phyloP scores from a whole-genome alignment of 2,888 invertebrate genomes.

The Agonopterix alstromeriana region DNA sequence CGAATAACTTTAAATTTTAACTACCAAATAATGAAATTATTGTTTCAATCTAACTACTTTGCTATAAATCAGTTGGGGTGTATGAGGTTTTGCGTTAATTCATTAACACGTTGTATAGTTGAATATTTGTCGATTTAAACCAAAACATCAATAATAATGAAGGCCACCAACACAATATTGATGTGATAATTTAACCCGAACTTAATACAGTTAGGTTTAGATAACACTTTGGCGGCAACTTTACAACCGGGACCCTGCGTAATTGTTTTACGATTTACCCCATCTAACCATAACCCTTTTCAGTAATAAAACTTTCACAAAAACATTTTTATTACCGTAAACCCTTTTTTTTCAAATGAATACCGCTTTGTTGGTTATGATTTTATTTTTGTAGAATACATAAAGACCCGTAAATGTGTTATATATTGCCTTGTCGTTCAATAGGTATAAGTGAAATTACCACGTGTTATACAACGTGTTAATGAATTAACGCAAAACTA shows the following conservation, averaged over 20 bases:
- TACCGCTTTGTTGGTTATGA: slow-evolving; percentile 19
- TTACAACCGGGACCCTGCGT: slow-evolving; percentile 31
- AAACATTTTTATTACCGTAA: slow-evolving; percentile 44
- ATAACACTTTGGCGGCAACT: slow-evolving; percentile 34
- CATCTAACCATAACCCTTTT: slow-evolving; percentile 46
- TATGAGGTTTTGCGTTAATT: no score
- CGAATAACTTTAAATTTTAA: no score
- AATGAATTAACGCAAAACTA: no score
- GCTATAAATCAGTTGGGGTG: no score
- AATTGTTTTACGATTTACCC: slow-evolving; percentile 55
- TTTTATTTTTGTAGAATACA: slow-evolving; percentile 6
- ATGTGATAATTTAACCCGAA: not conserved
- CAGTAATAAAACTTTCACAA: slow-evolving; percentile 64
- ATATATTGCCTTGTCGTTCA: not conserved
- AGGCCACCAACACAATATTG: not conserved
- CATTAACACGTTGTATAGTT: no score
- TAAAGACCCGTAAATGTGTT: slow-evolving; percentile 5
- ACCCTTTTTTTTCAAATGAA: slow-evolving; percentile 28
- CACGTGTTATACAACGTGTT: no score
- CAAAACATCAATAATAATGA: no score
- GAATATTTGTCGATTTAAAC: no score
- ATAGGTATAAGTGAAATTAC: no score
- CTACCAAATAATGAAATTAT: no score
- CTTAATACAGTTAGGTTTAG: slow-evolving; percentile 39
- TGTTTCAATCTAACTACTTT: no score